Base-by-base conservation (phyloP, 30 jellyfish, hydroid and myxozoan species). In the Cassiopea xamachana region DNA sequence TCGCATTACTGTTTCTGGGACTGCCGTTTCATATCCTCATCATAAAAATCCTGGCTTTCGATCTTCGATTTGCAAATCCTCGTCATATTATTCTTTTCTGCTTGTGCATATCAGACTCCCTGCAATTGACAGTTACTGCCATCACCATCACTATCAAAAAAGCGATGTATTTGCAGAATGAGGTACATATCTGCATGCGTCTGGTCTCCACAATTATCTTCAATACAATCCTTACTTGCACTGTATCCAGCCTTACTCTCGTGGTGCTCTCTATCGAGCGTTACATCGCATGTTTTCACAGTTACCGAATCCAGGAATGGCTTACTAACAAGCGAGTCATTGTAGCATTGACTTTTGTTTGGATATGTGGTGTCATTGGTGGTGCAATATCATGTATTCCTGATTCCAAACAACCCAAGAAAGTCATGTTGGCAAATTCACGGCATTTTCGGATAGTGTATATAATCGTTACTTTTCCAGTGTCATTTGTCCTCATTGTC, bases 281-380 rank as follows among this genome's bases (percentile, higher is more conserved):
- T 7, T 78, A 78, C 51, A 78, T 78, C 46, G 87, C 87, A 15
- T 78, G 87, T 51, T 19, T 78, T 60, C 87, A 78, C 75, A n/a
- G 76, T 39, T 78, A 48, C 49, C 75, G 87, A 19, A 19, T 78
- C 39, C 75, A 78, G 14, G 75, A 78, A 50, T 78, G 48, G 87
- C 51, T 78, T 2, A 78, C 87, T 7, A 60, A 78, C 60, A 47
- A 14, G 6, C 49, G 87, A 50, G 27, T 27, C 71, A 78, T 48
- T 1, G 1, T 27, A 10, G 58, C 75, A 19, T 48, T 78, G 74
- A 70, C 15, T 5, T 8, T 18, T 6, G 7, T 78, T 78, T 78
- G 87, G 87, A 17, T 78, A 1, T 17, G 43, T 59, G 87, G 87
- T 4, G 12, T 60, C 1, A 48, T 60, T 1, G 16, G 50, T 78